Evolutionary conservation across 2,113 vertebrate species (phyloP).

Genomic region (Chauna torquata): DNA sequence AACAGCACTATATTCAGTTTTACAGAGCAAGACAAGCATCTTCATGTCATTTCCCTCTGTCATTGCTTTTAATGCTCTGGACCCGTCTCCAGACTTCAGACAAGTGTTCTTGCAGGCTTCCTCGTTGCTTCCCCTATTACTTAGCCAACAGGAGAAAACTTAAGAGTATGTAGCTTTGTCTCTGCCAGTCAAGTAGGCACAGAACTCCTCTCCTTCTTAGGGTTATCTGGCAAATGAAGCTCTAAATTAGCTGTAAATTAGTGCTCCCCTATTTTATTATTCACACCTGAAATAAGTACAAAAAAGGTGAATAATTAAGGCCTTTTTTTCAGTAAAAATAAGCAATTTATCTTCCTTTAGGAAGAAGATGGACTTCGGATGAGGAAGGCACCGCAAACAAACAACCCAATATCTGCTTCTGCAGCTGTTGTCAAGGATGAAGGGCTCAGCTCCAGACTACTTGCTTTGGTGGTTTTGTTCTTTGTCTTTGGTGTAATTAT

Average conservation of each 20-base stretch:
- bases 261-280: neutral
- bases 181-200: neutral
- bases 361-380: constrained; percentile 94
- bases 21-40: neutral
- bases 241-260: neutral
- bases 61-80: neutral
- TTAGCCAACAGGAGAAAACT: neutral
- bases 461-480: constrained; percentile 92
- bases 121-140: neutral
- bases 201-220: neutral
- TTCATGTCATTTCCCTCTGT: neutral
- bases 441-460: constrained; percentile 85
- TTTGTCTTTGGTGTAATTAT: constrained; percentile 93
- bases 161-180: neutral
- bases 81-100: neutral
- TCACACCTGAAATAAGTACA: neutral
- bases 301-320: neutral
- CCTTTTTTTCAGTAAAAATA: neutral
- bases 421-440: constrained; percentile 85
- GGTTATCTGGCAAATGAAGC: neutral
- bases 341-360: constrained; percentile 47
- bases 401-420: constrained; percentile 79
- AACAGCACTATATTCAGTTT: neutral
- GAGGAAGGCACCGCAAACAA: constrained; percentile 88
- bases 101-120: neutral